These are phyloP conservation scores for Sebastes matsubarae DNA, from an alignment of 2,797 vertebrate species.

Conservation along the genomic window DNA sequence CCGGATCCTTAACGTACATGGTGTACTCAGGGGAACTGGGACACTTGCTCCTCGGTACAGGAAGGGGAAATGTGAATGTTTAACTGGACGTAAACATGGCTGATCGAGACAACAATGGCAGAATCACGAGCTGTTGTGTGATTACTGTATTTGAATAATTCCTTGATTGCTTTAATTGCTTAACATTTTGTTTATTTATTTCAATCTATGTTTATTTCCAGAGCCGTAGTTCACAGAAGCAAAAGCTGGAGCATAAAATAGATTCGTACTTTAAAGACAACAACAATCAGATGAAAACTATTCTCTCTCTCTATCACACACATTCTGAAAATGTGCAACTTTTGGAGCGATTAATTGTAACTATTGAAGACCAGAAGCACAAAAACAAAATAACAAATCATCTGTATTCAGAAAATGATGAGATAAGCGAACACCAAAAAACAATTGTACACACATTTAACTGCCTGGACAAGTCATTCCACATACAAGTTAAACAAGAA, in stretches of 20 bases:
- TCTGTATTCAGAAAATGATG: not conserved
- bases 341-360: not conserved
- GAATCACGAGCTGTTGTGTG: not conserved
- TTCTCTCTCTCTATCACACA: no score
- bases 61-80: slow-evolving; percentile 47
- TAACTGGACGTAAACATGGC: slow-evolving; percentile 8
- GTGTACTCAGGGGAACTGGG: slow-evolving; percentile 22
- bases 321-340: not conserved
- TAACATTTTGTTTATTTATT: not conserved
- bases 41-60: slow-evolving; percentile 20
- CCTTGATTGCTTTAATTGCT: slow-evolving; percentile 22
- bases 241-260: not conserved
- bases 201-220: not conserved
- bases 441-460: not conserved
- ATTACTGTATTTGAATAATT: not conserved
- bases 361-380: not conserved
- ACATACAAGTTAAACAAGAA: not conserved
- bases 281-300: not conserved
- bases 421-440: not conserved
- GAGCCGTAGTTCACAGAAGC: not conserved
- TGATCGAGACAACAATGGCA: slow-evolving; percentile 16
- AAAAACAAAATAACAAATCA: not conserved
- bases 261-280: not conserved
- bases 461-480: not conserved
- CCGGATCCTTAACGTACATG: slow-evolving; percentile 22